Evolutionary conservation across 1,140 invertebrate species (phyloP).

Genomic region (Drepana arcuata): DNA sequence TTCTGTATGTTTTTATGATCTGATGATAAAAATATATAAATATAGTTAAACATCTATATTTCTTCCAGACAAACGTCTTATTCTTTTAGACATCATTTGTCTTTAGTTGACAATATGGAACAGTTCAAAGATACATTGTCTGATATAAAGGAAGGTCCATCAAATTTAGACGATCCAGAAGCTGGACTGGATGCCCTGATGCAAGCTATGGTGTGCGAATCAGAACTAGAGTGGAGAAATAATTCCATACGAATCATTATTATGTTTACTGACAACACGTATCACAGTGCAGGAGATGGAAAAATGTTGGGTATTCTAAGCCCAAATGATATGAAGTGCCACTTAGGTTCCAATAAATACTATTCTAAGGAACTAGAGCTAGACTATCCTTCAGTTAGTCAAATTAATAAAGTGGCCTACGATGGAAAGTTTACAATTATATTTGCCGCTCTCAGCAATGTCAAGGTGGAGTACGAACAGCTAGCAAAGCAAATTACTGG

Average conservation of each 20-base stretch:
- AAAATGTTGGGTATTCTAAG: conserved; percentile 87
- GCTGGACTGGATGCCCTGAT: conserved; percentile 86
- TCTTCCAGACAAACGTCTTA: too few relatives aligned
- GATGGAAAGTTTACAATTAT: conserved; percentile 69
- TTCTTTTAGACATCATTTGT: conserved; percentile 89
- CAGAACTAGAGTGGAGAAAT: conserved; percentile 76
- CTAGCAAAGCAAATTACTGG: conserved; percentile 77
- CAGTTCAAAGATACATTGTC: conserved; percentile 75
- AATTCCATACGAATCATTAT: conserved; percentile 75
- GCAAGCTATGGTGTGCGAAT: conserved; percentile 79
- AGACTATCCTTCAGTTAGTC: conserved; percentile 80
- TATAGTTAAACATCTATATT: too few relatives aligned
- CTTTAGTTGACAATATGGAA: conserved; percentile 80
- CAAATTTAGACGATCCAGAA: conserved; percentile 83
- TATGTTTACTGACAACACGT: conserved; percentile 76
- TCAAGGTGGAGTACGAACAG: conserved; percentile 78
- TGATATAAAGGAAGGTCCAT: conserved; percentile 71
- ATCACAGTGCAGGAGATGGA: conserved; percentile 80
- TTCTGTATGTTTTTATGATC: too few relatives aligned
- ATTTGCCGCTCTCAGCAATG: conserved; percentile 84
- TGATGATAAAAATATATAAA: too few relatives aligned
- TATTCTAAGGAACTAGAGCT: conserved; percentile 61
- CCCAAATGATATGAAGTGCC: conserved; percentile 89
- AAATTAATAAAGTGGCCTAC: conserved; percentile 75
- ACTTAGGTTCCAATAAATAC: conserved; percentile 79